Evolutionary conservation across 2,888 invertebrate genomes (phyloP), one percentile per base, ranked within the genome.

Genomic region (Galerucella nymphaeae): DNA sequence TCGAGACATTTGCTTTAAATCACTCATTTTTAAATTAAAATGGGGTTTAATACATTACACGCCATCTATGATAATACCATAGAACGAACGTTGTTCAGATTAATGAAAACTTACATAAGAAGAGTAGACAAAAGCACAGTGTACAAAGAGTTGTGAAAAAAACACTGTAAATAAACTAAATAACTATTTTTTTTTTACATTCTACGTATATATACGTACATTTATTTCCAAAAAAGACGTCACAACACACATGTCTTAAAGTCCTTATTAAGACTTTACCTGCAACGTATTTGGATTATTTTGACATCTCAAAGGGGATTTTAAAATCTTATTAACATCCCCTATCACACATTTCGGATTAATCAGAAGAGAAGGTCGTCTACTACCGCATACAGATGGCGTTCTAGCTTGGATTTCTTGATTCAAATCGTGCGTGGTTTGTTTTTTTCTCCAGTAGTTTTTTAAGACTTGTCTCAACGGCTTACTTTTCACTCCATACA

Each of bases 361-460:
- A 48, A 63, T 30, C 1, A 63, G 57, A 20, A 77, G 63, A 1
- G 93, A 93, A 0, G 93, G 93, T 63, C 93, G 87, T 67, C 93
- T 88, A 0, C 93, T 93, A 0, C 93, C 94, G 75, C 93, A 93
- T 1, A 91, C 93, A 75, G 93, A 93, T 4, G 94, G 94, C 2
- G 94, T 94, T 76, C 94, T 87, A 5, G 94, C 94, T 84, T 94
- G 93, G 75, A 94, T 94, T 85, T 94, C 94, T 83, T 93, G 92
- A 75, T 93, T 92, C 61, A 94, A 90, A 84, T 94, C 94, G 82
- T 92, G 93, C 85, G 93, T 93, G 3, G 93, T 93, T 86, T 93
- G 89, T 83, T 93, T 90, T 86, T 94, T 94, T 63, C 94, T 88
- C 89, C 92, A 91, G 84, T 94, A 94, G 83, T 94, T 93, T 79